Percentiles rank a stretch among this genome's conserved stretches.
These are phyloP conservation scores for Catharus minimus DNA, from an alignment of 2,113 vertebrate species.

Conservation along the genomic window DNA sequence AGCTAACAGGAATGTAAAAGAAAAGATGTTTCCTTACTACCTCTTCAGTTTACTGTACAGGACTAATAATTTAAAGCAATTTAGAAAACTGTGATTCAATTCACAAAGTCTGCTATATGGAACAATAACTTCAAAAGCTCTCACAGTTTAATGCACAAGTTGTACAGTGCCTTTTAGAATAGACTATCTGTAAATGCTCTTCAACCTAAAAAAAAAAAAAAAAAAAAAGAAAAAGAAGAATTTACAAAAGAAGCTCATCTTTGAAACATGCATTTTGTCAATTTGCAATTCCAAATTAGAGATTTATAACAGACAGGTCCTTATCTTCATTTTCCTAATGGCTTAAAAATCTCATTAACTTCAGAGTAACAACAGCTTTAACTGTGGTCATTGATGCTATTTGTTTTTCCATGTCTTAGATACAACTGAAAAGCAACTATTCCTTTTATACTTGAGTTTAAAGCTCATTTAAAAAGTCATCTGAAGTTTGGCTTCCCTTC, in stretches of 20 bases:
- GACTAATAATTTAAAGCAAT: background rate
- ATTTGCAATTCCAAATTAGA: background rate
- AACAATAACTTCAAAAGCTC: background rate
- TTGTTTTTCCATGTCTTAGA: background rate
- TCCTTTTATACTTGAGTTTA: background rate
- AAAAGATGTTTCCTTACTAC: background rate
- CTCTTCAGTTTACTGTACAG: background rate
- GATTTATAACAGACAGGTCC: background rate
- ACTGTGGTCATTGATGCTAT: background rate
- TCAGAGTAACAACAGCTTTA: background rate
- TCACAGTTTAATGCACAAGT: background rate
- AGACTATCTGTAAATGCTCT: background rate
- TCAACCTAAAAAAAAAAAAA: too few species aligned
- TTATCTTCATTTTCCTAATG: background rate
- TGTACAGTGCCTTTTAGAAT: background rate
- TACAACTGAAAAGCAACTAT: background rate
- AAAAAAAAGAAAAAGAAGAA: background rate
- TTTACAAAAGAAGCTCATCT: background rate
- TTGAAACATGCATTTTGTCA: background rate
- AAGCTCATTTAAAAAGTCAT: background rate
- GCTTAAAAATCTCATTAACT: background rate
- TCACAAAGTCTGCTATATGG: background rate
- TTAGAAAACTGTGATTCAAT: background rate
- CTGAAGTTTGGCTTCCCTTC: background rate
- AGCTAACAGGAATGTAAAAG: background rate